Base-by-base conservation (phyloP, 2,113 vertebrate genomes). In the Glaucidium brasilianum region DNA sequence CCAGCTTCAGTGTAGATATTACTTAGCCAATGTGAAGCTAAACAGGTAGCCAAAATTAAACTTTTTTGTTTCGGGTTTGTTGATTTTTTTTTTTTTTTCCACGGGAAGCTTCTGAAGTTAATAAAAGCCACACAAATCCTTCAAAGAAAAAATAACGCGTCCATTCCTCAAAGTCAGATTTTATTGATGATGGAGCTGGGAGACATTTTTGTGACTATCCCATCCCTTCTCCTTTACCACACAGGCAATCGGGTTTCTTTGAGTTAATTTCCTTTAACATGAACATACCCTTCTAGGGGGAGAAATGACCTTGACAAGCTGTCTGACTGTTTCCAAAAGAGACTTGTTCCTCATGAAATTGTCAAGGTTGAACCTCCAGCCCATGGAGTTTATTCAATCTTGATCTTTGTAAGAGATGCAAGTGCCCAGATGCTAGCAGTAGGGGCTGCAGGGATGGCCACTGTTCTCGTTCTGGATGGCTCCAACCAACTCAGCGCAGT, bases 401-500 rank as follows among this genome's bases (percentile, higher is more conserved):
- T 7, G 19, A n/a, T 9, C 23, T 84, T 47, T 56, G 8, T 13
- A 34, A 19, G 37, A 19, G 9, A 5, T 19, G 27, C 9, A 15
- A 17, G 17, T 39, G 16, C 27, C 43, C 20, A 9, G 7, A 27
- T 0, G 0, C 16, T 12, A 15, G 12, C 6, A 3, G 16, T 0
- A 0, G 18, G 8, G 1, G 2, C 15, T 34, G 34, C 2, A 0
- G 13, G 10, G 7, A 21, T 21, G 20, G 45, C 8, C 45, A 20
- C 45, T 47, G 45, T 19, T 47, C 18, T 0, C 0, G n/a, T 23
- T 52, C 66, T 83, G 79, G 25, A 6, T 2, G 0, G 41, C 3
- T 39, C 59, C 6, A 3, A 3, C 25, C 1, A 0, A 3, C 16
- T 4, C 73, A 10, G 4, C 0, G 0, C 25, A 59, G 12, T 32